Evolutionary conservation across 23 tunicate genomes (phyloP), one percentile per base, ranked within the genome.

Genomic region (Trididemnum nubilum): DNA sequence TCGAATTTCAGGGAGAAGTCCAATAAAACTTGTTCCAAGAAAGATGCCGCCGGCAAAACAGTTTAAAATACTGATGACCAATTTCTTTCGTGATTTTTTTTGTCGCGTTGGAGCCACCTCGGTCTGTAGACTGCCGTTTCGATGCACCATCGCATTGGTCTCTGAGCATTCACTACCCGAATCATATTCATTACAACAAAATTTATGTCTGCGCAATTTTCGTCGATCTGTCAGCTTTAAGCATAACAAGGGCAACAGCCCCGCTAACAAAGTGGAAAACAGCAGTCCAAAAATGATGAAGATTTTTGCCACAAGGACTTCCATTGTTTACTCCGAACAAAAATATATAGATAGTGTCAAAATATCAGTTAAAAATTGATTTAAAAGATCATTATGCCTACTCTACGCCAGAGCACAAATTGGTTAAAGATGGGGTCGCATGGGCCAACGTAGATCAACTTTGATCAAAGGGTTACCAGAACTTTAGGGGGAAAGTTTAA

Each of bases 41-140:
- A 91, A 91, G 28, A 91, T 88, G 22, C 97, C 97, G 4, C 97
- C 97, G 3, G 97, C 83, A 71, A 91, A 91, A 54, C 97, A 91
- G 81, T 91, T 91, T 71, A 91, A 39, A 0, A 81, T 51, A 44
- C 86, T 85, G 35, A 85, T 78, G 12, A 71, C 21, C 19, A 77
- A 15, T 1, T 58, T 60, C 35, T 61, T 71, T 49, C 87, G 34
- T 15, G 38, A 35, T 37, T 73, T 73, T 54, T 33, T 32, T 32
- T 37, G 65, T 22, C 51, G 65, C 9, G 57, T 9, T 67, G 37
- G 74, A n/a, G 74, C 7, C 37, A 67, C 59, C 15, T 30, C 19
- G 2, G 81, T 73, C 22, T 4, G 27, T 2, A 38, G 19, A 39
- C 59, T 73, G 3, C 60, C 81, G 31, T 52, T 77, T 70, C 24